A percentile compares a stretch with the other conserved stretches of the same genome.
Conservation (phyloP, 1,140 invertebrate species). For the Drosophila subobscura region DNA sequence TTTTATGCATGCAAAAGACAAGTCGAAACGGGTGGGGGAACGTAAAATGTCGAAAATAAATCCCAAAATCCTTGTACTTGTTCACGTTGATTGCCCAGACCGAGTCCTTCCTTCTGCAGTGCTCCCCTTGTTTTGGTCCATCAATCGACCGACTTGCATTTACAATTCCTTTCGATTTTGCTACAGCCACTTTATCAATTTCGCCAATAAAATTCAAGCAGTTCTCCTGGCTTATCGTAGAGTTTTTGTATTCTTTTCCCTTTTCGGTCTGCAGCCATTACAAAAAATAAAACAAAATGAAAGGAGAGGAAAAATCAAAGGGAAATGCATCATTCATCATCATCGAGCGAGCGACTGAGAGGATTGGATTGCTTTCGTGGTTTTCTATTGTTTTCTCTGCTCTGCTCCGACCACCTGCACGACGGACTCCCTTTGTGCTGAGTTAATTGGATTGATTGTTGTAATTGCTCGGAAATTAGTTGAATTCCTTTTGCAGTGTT, state of each 20-base stretch:
- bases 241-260: slow-evolving; percentile 14
- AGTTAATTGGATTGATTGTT: slow-evolving; percentile 45
- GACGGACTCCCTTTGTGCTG: slow-evolving; percentile 13
- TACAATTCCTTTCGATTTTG: slow-evolving; percentile 49
- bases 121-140: slow-evolving; percentile 3
- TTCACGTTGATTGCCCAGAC: slow-evolving; percentile 32
- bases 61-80: slow-evolving; percentile 41
- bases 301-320: slow-evolving; percentile 11
- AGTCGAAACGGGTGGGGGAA: neutral
- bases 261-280: slow-evolving; percentile 13
- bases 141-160: slow-evolving; percentile 40
- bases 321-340: slow-evolving; percentile 54
- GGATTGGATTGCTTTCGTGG: slow-evolving; percentile 16
- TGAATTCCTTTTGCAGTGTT: slow-evolving; percentile 13
- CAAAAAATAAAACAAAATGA: slow-evolving; percentile 12
- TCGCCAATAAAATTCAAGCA: slow-evolving; percentile 56
- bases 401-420: slow-evolving; percentile 9
- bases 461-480: slow-evolving; percentile 19
- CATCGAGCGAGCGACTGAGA: neutral
- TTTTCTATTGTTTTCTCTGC: slow-evolving; percentile 26
- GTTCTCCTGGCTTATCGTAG: slow-evolving; percentile 33
- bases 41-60: slow-evolving; percentile 25
- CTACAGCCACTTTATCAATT: slow-evolving; percentile 58
- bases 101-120: neutral
- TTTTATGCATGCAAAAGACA: slow-evolving; percentile 40